A percentile compares a stretch with the other conserved stretches of the same genome.
phyloP scores from a whole-genome alignment of 2,888 invertebrate species.

The Ornithoptera alexandrae region DNA sequence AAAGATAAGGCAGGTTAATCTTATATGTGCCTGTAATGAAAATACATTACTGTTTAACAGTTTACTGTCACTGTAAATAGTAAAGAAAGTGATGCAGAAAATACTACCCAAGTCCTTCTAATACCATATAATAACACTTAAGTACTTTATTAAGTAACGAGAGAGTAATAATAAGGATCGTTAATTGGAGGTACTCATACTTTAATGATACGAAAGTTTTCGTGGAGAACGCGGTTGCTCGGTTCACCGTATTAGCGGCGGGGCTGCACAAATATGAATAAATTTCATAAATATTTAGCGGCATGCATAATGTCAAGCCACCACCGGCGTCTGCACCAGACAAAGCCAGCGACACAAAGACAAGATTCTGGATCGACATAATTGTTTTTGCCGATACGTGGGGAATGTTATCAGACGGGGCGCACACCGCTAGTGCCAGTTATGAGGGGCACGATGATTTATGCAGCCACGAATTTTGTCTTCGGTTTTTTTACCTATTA shows the following conservation, averaged over 20 bases:
- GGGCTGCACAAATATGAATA: constrained; percentile 60
- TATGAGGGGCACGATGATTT: constrained; percentile 49
- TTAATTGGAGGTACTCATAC: too few relatives aligned
- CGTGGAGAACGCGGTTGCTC: neutral
- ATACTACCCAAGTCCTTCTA: too few relatives aligned
- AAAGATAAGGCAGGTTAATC: too few relatives aligned
- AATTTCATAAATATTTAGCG: constrained; percentile 76
- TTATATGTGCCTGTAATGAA: too few relatives aligned
- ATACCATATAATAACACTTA: too few relatives aligned
- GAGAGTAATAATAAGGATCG: too few relatives aligned
- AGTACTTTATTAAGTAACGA: too few relatives aligned
- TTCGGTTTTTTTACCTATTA: constrained; percentile 38
- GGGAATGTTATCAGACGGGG: constrained; percentile 57
- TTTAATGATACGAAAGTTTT: neutral
- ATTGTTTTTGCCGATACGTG: constrained; percentile 71
- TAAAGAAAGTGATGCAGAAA: too few relatives aligned
- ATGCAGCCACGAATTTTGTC: constrained; percentile 37
- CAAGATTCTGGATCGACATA: constrained; percentile 65
- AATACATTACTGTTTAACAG: too few relatives aligned
- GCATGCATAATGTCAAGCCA: constrained; percentile 62
- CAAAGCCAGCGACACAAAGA: constrained; percentile 56
- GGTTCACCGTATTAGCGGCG: neutral
- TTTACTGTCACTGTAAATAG: too few relatives aligned
- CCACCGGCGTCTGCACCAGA: constrained; percentile 55
- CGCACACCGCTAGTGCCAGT: constrained; percentile 69